Base-by-base conservation (phyloP, 2,113 vertebrate genomes). In the Corynorhinus townsendii region DNA sequence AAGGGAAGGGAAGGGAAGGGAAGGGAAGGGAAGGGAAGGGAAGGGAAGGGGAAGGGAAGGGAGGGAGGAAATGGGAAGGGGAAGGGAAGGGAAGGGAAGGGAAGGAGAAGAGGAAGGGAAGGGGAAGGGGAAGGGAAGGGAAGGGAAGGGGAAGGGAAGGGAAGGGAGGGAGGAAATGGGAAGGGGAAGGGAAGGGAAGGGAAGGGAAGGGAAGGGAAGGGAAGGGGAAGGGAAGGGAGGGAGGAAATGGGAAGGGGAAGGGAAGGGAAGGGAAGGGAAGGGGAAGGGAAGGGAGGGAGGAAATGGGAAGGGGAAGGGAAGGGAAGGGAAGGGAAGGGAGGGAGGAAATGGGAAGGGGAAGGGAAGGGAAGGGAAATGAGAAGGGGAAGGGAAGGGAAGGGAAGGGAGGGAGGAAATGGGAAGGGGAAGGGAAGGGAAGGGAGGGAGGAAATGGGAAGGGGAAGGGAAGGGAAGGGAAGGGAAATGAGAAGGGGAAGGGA, bases 181-280 rank as follows among this genome's bases (percentile, higher is more conserved):
- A 19, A 11, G 16, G 9, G 9, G 4, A 28, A 4, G 4, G 2
- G 7, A 15, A 35, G 0, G 16, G 5, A 3, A 11, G 15, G 6
- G 12, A 10, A 19, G 14, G 10, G 11, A 62, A 7, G 30, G 4
- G 16, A 5, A 30, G 49, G 11, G 56, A 11, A n/a, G 30, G 24
- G 38, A 14, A 28, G 35, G 6, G 6, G 11, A 4, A 22, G 30
- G 47, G 5, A 7, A 2, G 26, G 38, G 24, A n/a, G n/a, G n/a
- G 82, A 1, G 22, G 5, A 4, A 24, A 1, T n/a, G n/a, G n/a
- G 40, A 2, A 19, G 17, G 45, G 26, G 30, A 0, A 30, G 17
- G 47, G 4, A 49, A n/a, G n/a, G n/a, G 28, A 11, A n/a, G 30
- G 75, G n/a, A 8, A 30, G 6, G 14, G 30, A 7, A 9, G 33